Conservation (phyloP, 2,888 invertebrate species). For the Folsomia manolachei region DNA sequence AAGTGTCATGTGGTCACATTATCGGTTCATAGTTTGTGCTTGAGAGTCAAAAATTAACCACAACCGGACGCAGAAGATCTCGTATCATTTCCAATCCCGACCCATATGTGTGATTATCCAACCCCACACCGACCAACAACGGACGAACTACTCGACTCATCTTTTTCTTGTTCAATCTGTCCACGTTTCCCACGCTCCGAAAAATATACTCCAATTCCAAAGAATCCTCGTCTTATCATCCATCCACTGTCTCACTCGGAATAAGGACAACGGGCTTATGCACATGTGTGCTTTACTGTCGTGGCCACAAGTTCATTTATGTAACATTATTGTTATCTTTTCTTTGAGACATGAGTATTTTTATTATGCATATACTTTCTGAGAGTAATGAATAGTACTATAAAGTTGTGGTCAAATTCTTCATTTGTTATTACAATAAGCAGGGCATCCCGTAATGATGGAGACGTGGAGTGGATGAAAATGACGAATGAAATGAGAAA, state of each 20-base stretch:
- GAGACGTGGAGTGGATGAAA: too few species aligned
- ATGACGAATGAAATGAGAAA: too few species aligned
- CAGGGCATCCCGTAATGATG: too few species aligned
- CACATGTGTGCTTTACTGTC: background rate
- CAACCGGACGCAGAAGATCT: conserved; percentile 41
- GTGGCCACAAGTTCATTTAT: background rate
- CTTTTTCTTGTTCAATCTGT: conserved; percentile 39
- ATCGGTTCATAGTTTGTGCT: background rate
- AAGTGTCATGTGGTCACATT: conserved; percentile 1
- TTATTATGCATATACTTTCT: too few species aligned
- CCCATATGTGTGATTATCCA: conserved; percentile 29
- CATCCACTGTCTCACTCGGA: too few species aligned
- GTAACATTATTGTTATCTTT: too few species aligned
- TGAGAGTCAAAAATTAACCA: conserved; percentile 31
- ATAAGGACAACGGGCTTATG: too few species aligned
- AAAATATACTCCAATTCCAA: conserved; percentile 7
- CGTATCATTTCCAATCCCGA: conserved; percentile 21
- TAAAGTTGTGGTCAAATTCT: background rate
- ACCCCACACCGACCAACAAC: background rate
- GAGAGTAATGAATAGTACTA: conserved; percentile 2
- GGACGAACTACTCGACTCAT: conserved; percentile 7
- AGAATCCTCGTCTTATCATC: background rate
- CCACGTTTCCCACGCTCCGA: conserved; percentile 45
- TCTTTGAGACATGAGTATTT: too few species aligned
- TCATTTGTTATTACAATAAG: too few species aligned